Evolutionary conservation across 2,888 invertebrate genomes (phyloP).

Genomic region (Drosophila fungiperda): DNA sequence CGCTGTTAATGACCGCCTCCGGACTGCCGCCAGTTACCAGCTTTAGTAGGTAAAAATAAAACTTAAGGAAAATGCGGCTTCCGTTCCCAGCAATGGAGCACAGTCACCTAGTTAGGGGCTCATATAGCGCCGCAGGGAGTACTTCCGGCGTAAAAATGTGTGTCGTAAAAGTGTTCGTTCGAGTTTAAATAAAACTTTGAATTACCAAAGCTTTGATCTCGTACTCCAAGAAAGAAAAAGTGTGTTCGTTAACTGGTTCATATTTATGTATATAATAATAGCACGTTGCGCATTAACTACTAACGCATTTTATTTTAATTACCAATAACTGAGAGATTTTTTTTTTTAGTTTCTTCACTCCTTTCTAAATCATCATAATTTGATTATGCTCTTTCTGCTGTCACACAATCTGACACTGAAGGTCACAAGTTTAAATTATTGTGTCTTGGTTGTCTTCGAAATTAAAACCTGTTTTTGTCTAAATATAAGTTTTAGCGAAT

Average conservation of each 20-base stretch:
- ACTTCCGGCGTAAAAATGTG: conserved; percentile 72
- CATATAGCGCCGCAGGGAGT: conserved; percentile 59
- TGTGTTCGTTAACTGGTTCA: not conserved
- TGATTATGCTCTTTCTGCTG: not conserved
- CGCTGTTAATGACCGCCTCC: conserved; percentile 68
- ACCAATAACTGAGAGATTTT: conserved; percentile 9
- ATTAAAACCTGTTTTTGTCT: conserved; percentile 39
- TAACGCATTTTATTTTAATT: conserved; percentile 6
- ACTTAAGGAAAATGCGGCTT: conserved; percentile 60
- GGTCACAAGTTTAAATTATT: conserved; percentile 16
- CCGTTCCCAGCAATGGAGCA: conserved; percentile 68
- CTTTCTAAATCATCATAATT: conserved; percentile 15
- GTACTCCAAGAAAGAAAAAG: not conserved
- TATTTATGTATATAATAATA: not conserved
- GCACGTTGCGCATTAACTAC: conserved; percentile 10
- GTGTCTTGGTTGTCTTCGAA: conserved; percentile 10
- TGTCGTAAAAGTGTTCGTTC: conserved; percentile 61
- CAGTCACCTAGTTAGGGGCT: conserved; percentile 33
- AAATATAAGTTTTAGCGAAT: conserved; percentile 25
- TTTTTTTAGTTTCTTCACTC: not conserved
- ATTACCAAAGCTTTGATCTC: conserved; percentile 22
- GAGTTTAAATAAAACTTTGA: conserved; percentile 16
- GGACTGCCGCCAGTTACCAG: conserved; percentile 31
- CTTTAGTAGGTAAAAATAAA: conserved; percentile 15
- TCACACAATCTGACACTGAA: conserved; percentile 30